phyloP scores from a whole-genome alignment of 1,140 invertebrate species.

The Linepithema humile region DNA sequence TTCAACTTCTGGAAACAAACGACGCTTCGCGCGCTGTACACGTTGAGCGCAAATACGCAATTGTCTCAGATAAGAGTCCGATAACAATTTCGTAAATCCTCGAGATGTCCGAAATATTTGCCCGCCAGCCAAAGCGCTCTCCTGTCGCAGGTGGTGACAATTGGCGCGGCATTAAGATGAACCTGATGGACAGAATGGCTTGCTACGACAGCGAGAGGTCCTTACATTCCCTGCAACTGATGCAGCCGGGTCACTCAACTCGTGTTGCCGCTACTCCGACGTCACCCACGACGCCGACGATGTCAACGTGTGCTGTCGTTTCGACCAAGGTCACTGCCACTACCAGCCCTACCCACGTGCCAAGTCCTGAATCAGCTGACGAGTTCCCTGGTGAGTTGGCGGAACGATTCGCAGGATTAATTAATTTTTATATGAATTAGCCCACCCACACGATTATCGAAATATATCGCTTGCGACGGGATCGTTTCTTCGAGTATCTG shows the following conservation, averaged over 20 bases:
- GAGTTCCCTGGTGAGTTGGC: slow-evolving; percentile 15
- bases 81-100: neutral
- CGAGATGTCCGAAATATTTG: neutral
- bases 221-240: slow-evolving; percentile 60
- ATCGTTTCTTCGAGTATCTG: neutral
- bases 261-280: slow-evolving; percentile 15
- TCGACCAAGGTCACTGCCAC: slow-evolving; percentile 48
- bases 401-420: neutral
- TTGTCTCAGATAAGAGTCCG: neutral
- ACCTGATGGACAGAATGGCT: slow-evolving; percentile 69
- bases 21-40: neutral
- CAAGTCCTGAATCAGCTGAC: neutral
- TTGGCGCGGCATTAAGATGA: slow-evolving; percentile 47
- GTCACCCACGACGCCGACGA: slow-evolving; percentile 33
- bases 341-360: slow-evolving; percentile 19
- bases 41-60: neutral
- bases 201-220: slow-evolving; percentile 70
- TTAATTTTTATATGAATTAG: neutral
- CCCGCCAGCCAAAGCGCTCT: neutral
- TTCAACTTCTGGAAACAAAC: neutral
- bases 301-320: slow-evolving; percentile 35
- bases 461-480: neutral
- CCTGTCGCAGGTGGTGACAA: neutral
- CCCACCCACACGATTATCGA: neutral
- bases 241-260: slow-evolving; percentile 51